Evolutionary conservation across 2,888 invertebrate genomes (phyloP).

Genomic region (Notocelia uddmanniana): DNA sequence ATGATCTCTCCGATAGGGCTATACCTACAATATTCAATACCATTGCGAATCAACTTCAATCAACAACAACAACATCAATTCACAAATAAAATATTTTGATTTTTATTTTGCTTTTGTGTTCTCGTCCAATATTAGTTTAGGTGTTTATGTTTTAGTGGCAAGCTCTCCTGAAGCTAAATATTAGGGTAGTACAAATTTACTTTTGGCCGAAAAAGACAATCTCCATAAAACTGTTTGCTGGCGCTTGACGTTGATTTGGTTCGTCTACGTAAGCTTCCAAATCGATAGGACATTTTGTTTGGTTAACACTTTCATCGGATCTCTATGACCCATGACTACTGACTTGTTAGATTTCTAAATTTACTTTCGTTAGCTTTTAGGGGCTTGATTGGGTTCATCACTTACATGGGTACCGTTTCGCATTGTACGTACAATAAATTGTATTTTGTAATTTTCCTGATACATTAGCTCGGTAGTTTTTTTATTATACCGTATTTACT

Average conservation of each 20-base stretch:
- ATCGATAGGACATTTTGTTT: neutral
- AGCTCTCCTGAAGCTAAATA: constrained; percentile 24
- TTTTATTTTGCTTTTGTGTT: too few relatives aligned
- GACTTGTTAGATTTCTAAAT: neutral
- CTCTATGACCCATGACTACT: too few relatives aligned
- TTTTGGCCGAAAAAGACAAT: constrained; percentile 24
- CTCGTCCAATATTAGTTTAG: constrained; percentile 26
- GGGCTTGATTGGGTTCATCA: neutral
- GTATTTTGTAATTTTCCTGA: too few relatives aligned
- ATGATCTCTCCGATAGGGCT: neutral
- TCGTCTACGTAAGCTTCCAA: neutral
- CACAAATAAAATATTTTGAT: too few relatives aligned
- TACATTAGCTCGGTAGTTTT: too few relatives aligned
- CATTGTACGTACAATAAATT: too few relatives aligned
- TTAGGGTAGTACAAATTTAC: constrained; percentile 12
- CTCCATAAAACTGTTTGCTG: constrained; percentile 22
- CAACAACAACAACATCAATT: too few relatives aligned
- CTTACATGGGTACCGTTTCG: too few relatives aligned
- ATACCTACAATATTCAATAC: constrained; percentile 16
- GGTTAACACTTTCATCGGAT: too few relatives aligned
- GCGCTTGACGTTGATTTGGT: neutral
- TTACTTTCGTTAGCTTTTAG: neutral
- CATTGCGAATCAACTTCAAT: too few relatives aligned
- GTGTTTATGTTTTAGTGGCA: constrained; percentile 20
- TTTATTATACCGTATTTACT: too few relatives aligned